Conservation (phyloP, 2,113 vertebrate species). For the Amphiprion percula region DNA sequence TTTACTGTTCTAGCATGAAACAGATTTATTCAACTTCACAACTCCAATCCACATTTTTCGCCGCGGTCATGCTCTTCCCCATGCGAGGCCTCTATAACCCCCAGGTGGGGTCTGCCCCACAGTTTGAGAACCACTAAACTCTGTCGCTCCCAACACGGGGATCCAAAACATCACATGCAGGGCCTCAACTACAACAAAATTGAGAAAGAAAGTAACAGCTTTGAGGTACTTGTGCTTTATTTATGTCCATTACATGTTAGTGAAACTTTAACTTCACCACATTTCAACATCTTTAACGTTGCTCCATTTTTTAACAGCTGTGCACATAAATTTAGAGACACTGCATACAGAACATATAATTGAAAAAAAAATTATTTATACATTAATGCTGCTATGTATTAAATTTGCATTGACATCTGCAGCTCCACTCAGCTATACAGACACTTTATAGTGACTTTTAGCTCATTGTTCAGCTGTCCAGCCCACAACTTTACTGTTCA, state of each 20-base stretch:
- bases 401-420: too few species aligned
- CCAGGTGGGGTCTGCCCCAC: not conserved
- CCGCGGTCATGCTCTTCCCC: not conserved
- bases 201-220: not conserved
- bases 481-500: too few species aligned
- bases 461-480: too few species aligned
- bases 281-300: too few species aligned
- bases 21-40: constrained; percentile 9
- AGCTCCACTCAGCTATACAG: too few species aligned
- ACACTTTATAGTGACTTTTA: too few species aligned
- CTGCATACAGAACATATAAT: too few species aligned
- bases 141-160: not conserved
- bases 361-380: too few species aligned
- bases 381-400: too few species aligned
- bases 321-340: too few species aligned
- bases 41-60: not conserved
- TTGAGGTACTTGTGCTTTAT: not conserved
- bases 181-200: not conserved
- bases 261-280: not conserved
- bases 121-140: constrained; percentile 2
- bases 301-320: too few species aligned
- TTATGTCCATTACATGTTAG: not conserved
- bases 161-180: not conserved
- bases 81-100: not conserved
- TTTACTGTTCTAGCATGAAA: constrained; percentile 21